Evolutionary conservation across 2,797 vertebrate species (phyloP).

Genomic region (Sebastes steindachneri): DNA sequence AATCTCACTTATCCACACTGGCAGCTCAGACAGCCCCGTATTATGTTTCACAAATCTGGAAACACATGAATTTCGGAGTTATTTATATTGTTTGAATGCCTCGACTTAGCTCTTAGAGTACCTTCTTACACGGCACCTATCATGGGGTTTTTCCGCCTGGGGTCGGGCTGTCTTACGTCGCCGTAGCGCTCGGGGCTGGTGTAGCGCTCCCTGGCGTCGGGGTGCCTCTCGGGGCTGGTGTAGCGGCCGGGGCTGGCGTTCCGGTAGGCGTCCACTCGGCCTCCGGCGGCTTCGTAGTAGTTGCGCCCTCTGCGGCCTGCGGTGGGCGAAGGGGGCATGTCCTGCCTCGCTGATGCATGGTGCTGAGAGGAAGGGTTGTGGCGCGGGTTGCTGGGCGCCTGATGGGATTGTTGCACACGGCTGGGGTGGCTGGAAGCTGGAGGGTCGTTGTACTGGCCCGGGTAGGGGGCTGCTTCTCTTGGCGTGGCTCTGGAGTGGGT

Average conservation of each 20-base stretch:
- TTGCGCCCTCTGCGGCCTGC: conserved; percentile 40
- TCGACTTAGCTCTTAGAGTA: background rate
- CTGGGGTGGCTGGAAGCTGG: background rate
- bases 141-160: conserved; percentile 89
- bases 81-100: background rate
- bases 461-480: conserved; percentile 82
- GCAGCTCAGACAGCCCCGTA: background rate
- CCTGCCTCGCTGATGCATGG: conserved; percentile 85
- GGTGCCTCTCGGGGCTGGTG: conserved; percentile 36
- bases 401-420: conserved; percentile 37
- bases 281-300: conserved; percentile 72
- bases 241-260: conserved; percentile 81
- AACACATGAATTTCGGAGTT: background rate
- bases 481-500: conserved; percentile 75
- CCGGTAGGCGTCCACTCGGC: conserved; percentile 55
- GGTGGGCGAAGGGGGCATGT: conserved; percentile 83
- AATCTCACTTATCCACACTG: background rate
- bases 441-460: conserved; percentile 20
- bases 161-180: conserved; percentile 79
- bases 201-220: conserved; percentile 66
- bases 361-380: conserved; percentile 76
- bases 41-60: conserved; percentile 4
- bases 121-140: conserved; percentile 87
- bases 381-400: conserved; percentile 59
- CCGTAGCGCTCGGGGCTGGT: conserved; percentile 81